phyloP scores from a whole-genome alignment of 2,797 vertebrate genomes.

The Onychomys leucogaster region DNA sequence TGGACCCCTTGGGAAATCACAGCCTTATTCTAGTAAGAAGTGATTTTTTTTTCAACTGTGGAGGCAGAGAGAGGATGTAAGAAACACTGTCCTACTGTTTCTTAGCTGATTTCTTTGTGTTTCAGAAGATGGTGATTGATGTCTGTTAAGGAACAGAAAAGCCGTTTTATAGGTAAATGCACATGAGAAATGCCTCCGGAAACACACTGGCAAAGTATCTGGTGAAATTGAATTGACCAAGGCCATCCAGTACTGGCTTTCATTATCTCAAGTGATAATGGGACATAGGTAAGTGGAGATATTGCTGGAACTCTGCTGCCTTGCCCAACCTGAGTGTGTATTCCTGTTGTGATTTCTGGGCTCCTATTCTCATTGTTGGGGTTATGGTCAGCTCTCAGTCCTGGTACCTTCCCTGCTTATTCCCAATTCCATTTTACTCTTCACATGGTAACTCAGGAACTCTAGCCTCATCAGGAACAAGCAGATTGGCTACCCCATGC shows the following conservation, averaged over 20 bases:
- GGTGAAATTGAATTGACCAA: background rate
- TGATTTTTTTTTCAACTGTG: background rate
- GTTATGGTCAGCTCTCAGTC: background rate
- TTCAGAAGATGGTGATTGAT: background rate
- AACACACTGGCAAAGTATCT: background rate
- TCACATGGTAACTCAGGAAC: background rate
- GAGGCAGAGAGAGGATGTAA: background rate
- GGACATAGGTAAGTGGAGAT: background rate
- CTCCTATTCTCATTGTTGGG: background rate
- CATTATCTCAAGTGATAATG: background rate
- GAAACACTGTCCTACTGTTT: background rate
- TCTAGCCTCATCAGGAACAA: background rate
- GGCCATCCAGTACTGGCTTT: background rate
- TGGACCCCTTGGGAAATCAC: background rate
- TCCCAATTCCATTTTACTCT: background rate
- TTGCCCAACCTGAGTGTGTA: rapidly evolving
- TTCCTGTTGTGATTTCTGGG: background rate
- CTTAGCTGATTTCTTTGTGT: background rate
- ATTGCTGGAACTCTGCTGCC: background rate
- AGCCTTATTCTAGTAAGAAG: background rate
- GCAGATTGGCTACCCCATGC: too few relatives aligned
- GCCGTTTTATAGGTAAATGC: background rate
- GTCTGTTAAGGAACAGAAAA: background rate
- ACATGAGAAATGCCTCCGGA: background rate
- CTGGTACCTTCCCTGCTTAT: background rate